A percentile compares a stretch with the other conserved stretches of the same genome.
phyloP scores from a whole-genome alignment of 1,140 invertebrate genomes.

The Hormaphis cornu region DNA sequence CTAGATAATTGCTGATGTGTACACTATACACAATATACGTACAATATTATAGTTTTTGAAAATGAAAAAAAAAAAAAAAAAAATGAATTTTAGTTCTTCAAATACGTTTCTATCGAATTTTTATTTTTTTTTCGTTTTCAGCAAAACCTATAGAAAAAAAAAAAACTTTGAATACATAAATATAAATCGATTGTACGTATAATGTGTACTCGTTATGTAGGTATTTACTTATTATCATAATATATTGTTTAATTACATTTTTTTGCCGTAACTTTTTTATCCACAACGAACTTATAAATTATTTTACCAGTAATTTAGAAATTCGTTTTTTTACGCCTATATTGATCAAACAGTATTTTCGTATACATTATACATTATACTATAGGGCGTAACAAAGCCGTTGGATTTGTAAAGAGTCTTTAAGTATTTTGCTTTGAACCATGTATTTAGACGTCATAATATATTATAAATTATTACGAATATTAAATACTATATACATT shows the following conservation, averaged over 20 bases:
- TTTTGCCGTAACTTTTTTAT: slow-evolving; percentile 2
- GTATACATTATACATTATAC: not conserved
- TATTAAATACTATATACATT: slow-evolving; percentile 4
- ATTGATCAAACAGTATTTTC: slow-evolving; percentile 10
- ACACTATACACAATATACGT: no score
- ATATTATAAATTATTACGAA: slow-evolving; percentile 9
- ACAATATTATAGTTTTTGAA: no score
- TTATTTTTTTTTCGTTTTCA: no score
- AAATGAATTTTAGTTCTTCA: no score
- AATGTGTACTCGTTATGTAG: not conserved
- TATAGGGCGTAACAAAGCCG: not conserved
- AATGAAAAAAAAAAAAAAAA: no score
- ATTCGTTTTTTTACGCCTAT: slow-evolving; percentile 14
- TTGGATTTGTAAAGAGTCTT: slow-evolving; percentile 24
- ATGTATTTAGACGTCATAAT: slow-evolving; percentile 28
- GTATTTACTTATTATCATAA: not conserved
- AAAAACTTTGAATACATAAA: not conserved
- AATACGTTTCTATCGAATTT: no score
- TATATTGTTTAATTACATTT: not conserved
- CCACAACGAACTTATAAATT: not conserved
- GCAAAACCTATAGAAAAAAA: no score
- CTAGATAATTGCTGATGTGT: no score
- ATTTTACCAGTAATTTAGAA: slow-evolving; percentile 27
- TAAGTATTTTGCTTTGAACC: slow-evolving; percentile 29
- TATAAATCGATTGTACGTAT: not conserved